phyloP scores from a whole-genome alignment of 2,888 invertebrate genomes.

The Euplagia quadripunctaria region DNA sequence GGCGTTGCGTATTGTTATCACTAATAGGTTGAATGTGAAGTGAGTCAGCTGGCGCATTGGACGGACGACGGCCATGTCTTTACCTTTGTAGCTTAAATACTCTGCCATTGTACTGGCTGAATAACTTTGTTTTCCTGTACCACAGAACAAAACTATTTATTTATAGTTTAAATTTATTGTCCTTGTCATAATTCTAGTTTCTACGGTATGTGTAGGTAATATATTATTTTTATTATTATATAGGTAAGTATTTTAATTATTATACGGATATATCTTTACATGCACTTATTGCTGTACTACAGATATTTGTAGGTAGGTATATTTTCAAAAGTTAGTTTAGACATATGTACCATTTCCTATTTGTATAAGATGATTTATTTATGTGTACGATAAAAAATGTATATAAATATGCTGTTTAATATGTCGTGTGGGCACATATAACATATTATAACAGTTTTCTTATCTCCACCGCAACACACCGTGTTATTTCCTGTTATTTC shows the following conservation, averaged over 20 bases:
- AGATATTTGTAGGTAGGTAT: too few relatives aligned
- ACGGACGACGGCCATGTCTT: conserved; percentile 22
- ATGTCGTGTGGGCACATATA: background rate
- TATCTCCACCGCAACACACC: background rate
- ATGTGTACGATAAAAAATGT: background rate
- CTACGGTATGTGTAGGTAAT: background rate
- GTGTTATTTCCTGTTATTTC: background rate
- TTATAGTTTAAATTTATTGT: background rate
- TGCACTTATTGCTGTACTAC: too few relatives aligned
- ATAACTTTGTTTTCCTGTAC: conserved; percentile 21
- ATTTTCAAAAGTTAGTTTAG: too few relatives aligned
- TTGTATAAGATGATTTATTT: background rate
- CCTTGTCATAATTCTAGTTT: background rate
- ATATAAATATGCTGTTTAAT: background rate
- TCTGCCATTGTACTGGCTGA: conserved; percentile 39
- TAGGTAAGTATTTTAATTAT: too few relatives aligned
- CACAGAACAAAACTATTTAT: background rate
- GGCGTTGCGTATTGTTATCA: conserved; percentile 43
- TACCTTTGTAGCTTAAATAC: conserved; percentile 45
- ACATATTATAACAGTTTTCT: too few relatives aligned
- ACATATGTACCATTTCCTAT: background rate
- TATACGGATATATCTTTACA: too few relatives aligned
- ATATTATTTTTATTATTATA: too few relatives aligned
- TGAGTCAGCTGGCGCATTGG: conserved; percentile 38
- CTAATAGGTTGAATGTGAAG: conserved; percentile 27